A percentile compares a stretch with the other conserved stretches of the same genome.
phyloP scores from a whole-genome alignment of 2,113 vertebrate genomes.

The Cephalophus harveyi region DNA sequence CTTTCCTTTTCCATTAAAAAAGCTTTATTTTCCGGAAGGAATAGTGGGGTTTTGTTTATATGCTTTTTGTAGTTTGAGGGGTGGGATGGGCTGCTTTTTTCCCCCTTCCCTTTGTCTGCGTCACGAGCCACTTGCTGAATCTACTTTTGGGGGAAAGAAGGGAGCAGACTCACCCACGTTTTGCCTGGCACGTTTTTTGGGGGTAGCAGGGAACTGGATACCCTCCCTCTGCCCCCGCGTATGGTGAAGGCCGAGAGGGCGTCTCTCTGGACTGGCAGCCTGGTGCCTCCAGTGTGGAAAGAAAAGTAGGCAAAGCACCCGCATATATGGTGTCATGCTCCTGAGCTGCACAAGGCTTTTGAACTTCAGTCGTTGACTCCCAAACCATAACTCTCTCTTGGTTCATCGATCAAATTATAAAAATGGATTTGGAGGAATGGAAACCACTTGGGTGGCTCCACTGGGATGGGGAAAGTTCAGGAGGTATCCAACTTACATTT shows the following conservation, averaged over 20 bases:
- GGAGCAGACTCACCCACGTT: fast-evolving
- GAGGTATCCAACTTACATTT: not conserved
- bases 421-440: not conserved
- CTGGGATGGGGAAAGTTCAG: not conserved
- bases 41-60: not conserved
- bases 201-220: not conserved
- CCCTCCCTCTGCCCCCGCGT: not conserved
- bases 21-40: not conserved
- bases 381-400: not conserved
- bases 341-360: not conserved
- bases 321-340: not conserved
- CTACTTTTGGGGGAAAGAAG: not conserved
- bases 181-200: not conserved
- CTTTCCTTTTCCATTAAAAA: not conserved
- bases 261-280: not conserved
- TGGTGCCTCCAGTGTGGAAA: not conserved
- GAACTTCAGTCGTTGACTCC: not conserved
- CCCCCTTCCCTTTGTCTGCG: not conserved
- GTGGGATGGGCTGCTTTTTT: not conserved
- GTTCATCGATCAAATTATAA: not conserved
- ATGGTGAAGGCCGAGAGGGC: not conserved
- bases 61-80: not conserved
- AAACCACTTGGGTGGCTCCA: not conserved
- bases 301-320: not conserved
- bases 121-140: not conserved